These are phyloP conservation scores for Sphinx pinastri DNA, from an alignment of 2,888 invertebrate genomes.

Conservation along the genomic window DNA sequence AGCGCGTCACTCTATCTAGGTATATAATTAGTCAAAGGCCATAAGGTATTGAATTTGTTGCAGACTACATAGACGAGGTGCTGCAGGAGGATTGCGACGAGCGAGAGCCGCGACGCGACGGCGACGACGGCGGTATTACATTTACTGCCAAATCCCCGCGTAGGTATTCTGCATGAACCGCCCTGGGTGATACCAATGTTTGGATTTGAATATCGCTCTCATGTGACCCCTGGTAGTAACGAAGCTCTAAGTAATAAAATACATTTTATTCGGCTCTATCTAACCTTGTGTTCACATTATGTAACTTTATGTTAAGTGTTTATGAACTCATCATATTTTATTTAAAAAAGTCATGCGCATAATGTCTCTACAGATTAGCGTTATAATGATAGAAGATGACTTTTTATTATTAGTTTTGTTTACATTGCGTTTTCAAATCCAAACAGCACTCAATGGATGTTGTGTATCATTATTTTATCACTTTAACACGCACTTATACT, in stretches of 20 bases:
- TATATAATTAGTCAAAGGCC: too few relatives aligned
- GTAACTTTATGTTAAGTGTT: neutral
- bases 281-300: neutral
- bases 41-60: slow-evolving; percentile 27
- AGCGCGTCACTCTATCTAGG: too few relatives aligned
- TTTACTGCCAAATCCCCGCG: slow-evolving; percentile 95
- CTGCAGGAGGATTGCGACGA: slow-evolving; percentile 86
- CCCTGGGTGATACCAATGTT: slow-evolving; percentile 57
- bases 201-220: slow-evolving; percentile 65
- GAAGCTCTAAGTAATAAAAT: neutral
- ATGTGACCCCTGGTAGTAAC: too few relatives aligned
- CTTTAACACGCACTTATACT: slow-evolving; percentile 49
- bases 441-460: slow-evolving; percentile 58
- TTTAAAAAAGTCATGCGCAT: neutral
- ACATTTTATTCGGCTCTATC: neutral
- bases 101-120: slow-evolving; percentile 80
- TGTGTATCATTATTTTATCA: slow-evolving; percentile 53
- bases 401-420: slow-evolving; percentile 13
- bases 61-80: slow-evolving; percentile 94
- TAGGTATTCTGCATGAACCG: slow-evolving; percentile 86
- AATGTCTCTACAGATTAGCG: neutral
- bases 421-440: slow-evolving; percentile 56
- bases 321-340: neutral
- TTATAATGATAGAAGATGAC: neutral
- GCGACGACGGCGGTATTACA: slow-evolving; percentile 94